Base-by-base conservation (phyloP, 2,797 vertebrate genomes). In the Chromis chromis region DNA sequence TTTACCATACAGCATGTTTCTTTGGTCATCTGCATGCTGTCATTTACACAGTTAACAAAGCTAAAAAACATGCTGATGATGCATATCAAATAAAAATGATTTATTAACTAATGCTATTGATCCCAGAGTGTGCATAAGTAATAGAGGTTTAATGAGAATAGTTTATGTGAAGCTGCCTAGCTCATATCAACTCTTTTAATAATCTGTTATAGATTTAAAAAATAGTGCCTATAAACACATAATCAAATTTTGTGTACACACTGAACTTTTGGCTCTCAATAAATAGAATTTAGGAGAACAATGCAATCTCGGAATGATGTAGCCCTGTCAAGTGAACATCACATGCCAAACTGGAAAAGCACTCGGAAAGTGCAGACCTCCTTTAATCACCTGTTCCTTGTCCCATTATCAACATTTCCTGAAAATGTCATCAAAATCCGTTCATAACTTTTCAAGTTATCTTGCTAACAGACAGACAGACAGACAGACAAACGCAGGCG, bases 1-100 rank as follows among this genome's bases (percentile, higher is more conserved):
- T 6, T 54, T 19, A 25, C 66, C 53, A 25, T 64, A 39, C 46
- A 25, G 25, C 21, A 36, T 33, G 50, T 55, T 64, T 50, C 62
- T 52, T 65, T 57, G 33, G 33, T 65, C 21, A 40, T 53, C 49
- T 25, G 50, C 50, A 53, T 53, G 22, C 33, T 73, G 55, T 70
- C 59, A 36, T 53, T 31, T 27, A 53, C 50, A 54, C 50, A 64
- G 22, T 53, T 61, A 48, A 60, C n/a, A 58, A 52, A 52, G 40
- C 9, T 49, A n/a, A 12, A 44, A 36, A 31, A 70, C 22, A 16
- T 24, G 54, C 22, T 65, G 25, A 19, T 4, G 40, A 42, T 16
- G 33, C 11, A 49, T 42, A n/a, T 62, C 36, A 14, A 53, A 24
- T 53, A 5, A 13, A 54, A 14, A 28, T 52, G 48, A 48, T 81